Evolutionary conservation across 2,888 invertebrate genomes (phyloP).

Genomic region (Rhaphigaster nebulosa): DNA sequence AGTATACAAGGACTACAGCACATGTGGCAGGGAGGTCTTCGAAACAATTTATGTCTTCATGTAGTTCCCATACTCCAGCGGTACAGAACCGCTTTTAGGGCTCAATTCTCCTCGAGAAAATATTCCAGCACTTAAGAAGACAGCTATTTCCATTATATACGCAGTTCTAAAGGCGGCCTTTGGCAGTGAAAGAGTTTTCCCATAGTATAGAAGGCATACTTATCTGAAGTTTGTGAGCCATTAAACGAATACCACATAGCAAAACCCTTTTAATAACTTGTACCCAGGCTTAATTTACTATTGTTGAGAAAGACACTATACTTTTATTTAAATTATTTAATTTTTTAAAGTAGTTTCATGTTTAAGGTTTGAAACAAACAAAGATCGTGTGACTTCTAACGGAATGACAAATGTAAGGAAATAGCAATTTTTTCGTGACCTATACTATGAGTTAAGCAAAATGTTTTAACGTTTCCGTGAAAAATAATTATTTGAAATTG

Average conservation of each 20-base stretch:
- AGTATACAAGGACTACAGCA: not conserved
- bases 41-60: conserved; percentile 12
- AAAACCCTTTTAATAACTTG: too few relatives aligned
- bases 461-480: too few relatives aligned
- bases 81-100: not conserved
- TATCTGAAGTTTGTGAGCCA: not conserved
- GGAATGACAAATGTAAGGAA: too few relatives aligned
- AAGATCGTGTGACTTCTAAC: too few relatives aligned
- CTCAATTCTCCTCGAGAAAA: not conserved
- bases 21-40: not conserved
- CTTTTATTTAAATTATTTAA: too few relatives aligned
- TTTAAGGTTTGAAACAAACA: too few relatives aligned
- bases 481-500: too few relatives aligned
- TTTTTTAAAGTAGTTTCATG: too few relatives aligned
- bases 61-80: conserved; percentile 4
- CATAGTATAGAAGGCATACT: not conserved
- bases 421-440: too few relatives aligned
- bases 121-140: conserved; percentile 15
- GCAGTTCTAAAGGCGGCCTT: not conserved
- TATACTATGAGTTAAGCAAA: too few relatives aligned
- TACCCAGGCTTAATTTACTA: too few relatives aligned
- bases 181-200: not conserved
- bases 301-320: too few relatives aligned
- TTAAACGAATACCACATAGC: not conserved
- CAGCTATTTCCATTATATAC: not conserved